phyloP scores from a whole-genome alignment of 1,140 invertebrate genomes.

The Brachionus manjavacas region DNA sequence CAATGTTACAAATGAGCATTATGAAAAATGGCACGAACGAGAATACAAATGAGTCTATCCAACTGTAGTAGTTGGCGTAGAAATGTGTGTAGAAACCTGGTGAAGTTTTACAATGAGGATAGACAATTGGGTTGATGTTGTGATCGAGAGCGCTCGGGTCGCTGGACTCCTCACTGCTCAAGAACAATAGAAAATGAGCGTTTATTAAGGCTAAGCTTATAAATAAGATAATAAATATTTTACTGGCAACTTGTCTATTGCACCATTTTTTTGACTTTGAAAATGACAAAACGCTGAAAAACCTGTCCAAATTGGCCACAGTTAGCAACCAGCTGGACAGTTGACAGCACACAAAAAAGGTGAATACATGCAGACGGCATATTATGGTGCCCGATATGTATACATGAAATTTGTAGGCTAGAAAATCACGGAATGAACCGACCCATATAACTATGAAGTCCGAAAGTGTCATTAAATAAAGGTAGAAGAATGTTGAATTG shows the following conservation, averaged over 20 bases:
- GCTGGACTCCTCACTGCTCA: background rate
- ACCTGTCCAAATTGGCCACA: constrained; percentile 32
- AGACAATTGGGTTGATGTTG: constrained; percentile 22
- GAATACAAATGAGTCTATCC: constrained; percentile 38
- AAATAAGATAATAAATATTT: background rate
- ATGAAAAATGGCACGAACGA: constrained; percentile 33
- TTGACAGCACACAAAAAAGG: constrained; percentile 25
- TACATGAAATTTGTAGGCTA: constrained; percentile 32
- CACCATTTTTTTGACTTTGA: constrained; percentile 21
- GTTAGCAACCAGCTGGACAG: constrained; percentile 25
- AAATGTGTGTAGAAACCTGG: background rate
- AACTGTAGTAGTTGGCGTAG: constrained; percentile 37
- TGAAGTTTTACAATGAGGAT: background rate
- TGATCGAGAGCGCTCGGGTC: background rate
- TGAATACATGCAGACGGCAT: constrained; percentile 25
- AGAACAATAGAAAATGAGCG: constrained; percentile 11
- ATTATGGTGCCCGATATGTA: constrained; percentile 12
- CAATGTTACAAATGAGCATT: constrained; percentile 26
- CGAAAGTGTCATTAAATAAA: constrained; percentile 13
- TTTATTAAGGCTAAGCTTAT: background rate
- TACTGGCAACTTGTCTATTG: background rate
- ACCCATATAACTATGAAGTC: constrained; percentile 38
- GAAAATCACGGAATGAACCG: constrained; percentile 34
- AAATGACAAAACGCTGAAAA: background rate
- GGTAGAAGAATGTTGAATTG: constrained; percentile 39